Base-by-base conservation (phyloP, 2,113 vertebrate genomes). In the Upupa epops region DNA sequence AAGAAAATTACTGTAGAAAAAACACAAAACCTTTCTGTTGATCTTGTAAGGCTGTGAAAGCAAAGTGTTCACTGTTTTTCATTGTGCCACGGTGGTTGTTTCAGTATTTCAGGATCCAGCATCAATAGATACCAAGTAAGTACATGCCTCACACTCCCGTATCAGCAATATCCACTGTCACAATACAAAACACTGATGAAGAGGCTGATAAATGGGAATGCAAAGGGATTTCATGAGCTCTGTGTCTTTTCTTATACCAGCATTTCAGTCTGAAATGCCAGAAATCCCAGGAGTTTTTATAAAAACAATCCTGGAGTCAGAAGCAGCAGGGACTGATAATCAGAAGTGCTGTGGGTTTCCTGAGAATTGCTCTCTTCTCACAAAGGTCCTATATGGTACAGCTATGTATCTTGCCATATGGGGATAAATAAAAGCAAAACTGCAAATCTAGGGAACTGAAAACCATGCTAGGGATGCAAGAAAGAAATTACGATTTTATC, bases 1-100 rank as follows among this genome's bases (percentile, higher is more conserved):
- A 37, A 84, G 90, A 68, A 74, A 74, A 70, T n/a, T 6, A 49
- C 17, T n/a, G 31, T 20, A 93, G 34, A 88, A 95, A 90, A 88
- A 63, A 55, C 56, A 48, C 40, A 90, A 59, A 74, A 51, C 7
- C 37, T 59, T 90, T 80, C 60, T 70, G n/a, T 49, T 83, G n/a
- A 12, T 77, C 64, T 80, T 63, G 10, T 29, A 45, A 73, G 29
- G 83, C 19, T 42, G 25, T 36, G 25, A 78, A 83, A 91, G 14
- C 45, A 32, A 88, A 11, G 5, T 22, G 25, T 18, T 90, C 65
- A 22, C 45, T 86, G 34, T 36, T 78, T 55, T 37, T 25, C 58
- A 17, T 46, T 73, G 48, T 60, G 63, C 51, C 48, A n/a, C 54
- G 88, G 28, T 9, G 10, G 81, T 86, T 0, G 0, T 64, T 93